A percentile compares a stretch with the other conserved stretches of the same genome.
phyloP scores from a whole-genome alignment of 2,113 vertebrate species.

The Solea solea region DNA sequence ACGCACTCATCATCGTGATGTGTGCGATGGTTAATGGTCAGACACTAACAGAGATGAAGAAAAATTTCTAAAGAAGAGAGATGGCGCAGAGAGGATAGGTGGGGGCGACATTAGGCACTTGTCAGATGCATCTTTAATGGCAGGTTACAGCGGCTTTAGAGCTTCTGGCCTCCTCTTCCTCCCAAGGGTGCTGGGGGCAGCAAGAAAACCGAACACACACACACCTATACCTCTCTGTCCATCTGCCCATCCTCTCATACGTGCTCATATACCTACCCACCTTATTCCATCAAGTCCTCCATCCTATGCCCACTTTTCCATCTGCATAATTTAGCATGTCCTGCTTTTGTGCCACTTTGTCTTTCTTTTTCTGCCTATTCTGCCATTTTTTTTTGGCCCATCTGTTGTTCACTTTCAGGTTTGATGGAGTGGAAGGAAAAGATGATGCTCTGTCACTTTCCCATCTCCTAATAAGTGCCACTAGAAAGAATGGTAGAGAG shows the following conservation, averaged over 20 bases:
- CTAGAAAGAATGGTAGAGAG: constrained; percentile 22
- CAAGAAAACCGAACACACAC: constrained; percentile 52
- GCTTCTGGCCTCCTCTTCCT: constrained; percentile 55
- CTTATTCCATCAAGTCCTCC: constrained; percentile 59
- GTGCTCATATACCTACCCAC: constrained; percentile 60
- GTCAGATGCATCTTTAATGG: constrained; percentile 78
- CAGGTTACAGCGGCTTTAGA: constrained; percentile 60
- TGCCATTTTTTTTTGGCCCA: constrained; percentile 60
- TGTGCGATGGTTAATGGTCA: constrained; percentile 65
- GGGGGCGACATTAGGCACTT: constrained; percentile 49
- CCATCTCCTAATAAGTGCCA: constrained; percentile 63
- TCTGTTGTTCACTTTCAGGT: constrained; percentile 63
- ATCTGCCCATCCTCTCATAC: constrained; percentile 57
- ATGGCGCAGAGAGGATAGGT: constrained; percentile 19
- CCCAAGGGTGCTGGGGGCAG: constrained; percentile 75
- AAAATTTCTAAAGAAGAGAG: constrained; percentile 31
- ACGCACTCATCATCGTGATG: constrained; percentile 8
- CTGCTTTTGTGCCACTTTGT: constrained; percentile 72
- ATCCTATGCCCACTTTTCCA: constrained; percentile 62
- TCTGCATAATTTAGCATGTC: constrained; percentile 82
- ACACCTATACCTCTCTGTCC: constrained; percentile 51
- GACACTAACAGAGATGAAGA: constrained; percentile 41
- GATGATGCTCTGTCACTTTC: constrained; percentile 65
- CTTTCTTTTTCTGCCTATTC: constrained; percentile 67
- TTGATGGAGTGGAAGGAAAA: constrained; percentile 60